These are phyloP conservation scores for Conistra vaccinii DNA, from an alignment of 2,888 invertebrate genomes.

Conservation along the genomic window DNA sequence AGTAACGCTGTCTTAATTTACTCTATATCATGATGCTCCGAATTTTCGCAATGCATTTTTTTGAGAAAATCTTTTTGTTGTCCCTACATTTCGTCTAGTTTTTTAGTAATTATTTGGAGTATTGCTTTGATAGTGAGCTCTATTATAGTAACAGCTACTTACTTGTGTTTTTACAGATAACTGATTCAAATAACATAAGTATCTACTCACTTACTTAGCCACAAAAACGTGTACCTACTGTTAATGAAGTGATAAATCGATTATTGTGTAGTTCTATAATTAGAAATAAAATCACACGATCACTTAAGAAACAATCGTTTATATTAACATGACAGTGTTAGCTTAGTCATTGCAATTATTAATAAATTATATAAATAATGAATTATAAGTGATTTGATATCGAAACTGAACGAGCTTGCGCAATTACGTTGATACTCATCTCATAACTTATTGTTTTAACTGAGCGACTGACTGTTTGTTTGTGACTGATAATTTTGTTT, in stretches of 20 bases:
- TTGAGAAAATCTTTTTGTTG: background rate
- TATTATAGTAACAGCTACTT: background rate
- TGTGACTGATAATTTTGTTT: too few relatives aligned
- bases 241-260: constrained; percentile 47
- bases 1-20: background rate
- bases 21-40: background rate
- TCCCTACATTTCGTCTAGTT: background rate
- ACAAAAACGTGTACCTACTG: constrained; percentile 20
- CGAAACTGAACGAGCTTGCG: constrained; percentile 7
- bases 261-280: constrained; percentile 43
- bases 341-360: constrained; percentile 43
- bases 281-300: constrained; percentile 53
- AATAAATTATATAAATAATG: constrained; percentile 15
- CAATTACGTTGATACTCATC: background rate
- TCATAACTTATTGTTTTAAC: background rate
- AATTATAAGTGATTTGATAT: constrained; percentile 26
- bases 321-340: constrained; percentile 35
- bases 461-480: too few relatives aligned
- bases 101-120: background rate
- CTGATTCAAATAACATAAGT: background rate
- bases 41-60: background rate
- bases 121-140: background rate
- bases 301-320: constrained; percentile 41
- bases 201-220: background rate
- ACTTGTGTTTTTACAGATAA: background rate